Base-by-base conservation (phyloP, 2,888 invertebrate species). In the Aphidoletes aphidimyza region DNA sequence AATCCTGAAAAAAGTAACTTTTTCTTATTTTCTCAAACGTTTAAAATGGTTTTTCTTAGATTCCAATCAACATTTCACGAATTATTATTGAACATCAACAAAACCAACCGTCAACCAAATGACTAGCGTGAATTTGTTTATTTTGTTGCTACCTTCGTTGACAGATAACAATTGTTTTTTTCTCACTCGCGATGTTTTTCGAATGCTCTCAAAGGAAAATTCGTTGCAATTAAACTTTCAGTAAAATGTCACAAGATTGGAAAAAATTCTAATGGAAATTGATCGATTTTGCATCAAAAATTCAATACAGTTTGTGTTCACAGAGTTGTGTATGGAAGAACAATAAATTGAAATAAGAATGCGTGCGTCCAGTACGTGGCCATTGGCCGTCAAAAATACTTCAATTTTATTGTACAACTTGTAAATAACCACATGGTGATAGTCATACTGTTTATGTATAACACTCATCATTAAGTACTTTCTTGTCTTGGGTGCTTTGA, bases 81-180 rank as follows among this genome's bases (percentile, higher is more conserved):
- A 47, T 47, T 47, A 3, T 3, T 17, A 47, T 47, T 47, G 17
- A 17, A 6, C 19, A 47, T 47, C 47, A 54, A 54, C 54, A 54
- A 54, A 54, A 5, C 2, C 54, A 54, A 22, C 22, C 22, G 54
- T 54, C 54, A 54, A 54, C 6, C 22, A 22, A 54, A 54, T 54
- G 54, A 54, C 54, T 54, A 22, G 54, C n/a, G 39, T 39, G n/a
- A n/a, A n/a, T 54, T 54, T 54, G 54, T 54, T 54, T 54, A 54
- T 54, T 54, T 3, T n/a, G 54, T 54, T 54, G 22, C 54, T 22
- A 22, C 47, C 9, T 2, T 47, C 22, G 54, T 54, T 54, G 6
- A 3, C 54, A 22, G 22, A 14, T n/a, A 54, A 22, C 19, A 54
- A 54, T 54, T 22, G 54, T 54, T 54, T 22, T 54, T 22, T 54